Evolutionary conservation across 2,888 invertebrate species (phyloP).

Genomic region (Drosophila koepferae): DNA sequence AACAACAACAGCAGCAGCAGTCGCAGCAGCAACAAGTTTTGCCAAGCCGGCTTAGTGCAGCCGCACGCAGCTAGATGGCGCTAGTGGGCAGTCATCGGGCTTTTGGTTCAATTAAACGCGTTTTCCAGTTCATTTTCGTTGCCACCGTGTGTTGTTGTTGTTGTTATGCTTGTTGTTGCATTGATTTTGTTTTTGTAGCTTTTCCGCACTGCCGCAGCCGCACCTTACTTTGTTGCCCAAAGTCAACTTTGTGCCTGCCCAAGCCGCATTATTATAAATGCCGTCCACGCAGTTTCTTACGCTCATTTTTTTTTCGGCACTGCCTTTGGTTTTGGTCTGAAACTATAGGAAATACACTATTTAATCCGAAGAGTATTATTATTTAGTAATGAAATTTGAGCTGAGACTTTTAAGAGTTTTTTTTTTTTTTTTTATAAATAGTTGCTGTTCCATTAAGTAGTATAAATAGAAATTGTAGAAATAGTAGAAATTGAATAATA

Average conservation of each 20-base stretch:
- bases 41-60: constrained; percentile 63
- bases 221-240: constrained; percentile 71
- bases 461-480: no score
- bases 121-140: constrained; percentile 64
- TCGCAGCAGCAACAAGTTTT: constrained; percentile 47
- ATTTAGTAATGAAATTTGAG: background rate
- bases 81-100: constrained; percentile 69
- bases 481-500: background rate
- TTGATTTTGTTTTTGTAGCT: constrained; percentile 44
- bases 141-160: constrained; percentile 20
- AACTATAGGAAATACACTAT: constrained; percentile 31
- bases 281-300: constrained; percentile 83
- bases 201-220: constrained; percentile 76
- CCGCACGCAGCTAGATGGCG: constrained; percentile 77
- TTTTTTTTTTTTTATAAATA: background rate
- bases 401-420: no score
- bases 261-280: constrained; percentile 80
- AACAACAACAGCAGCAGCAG: constrained; percentile 29
- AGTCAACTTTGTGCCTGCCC: constrained; percentile 46
- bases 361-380: background rate
- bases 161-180: constrained; percentile 27
- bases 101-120: constrained; percentile 76
- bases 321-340: constrained; percentile 36
- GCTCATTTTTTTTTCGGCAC: constrained; percentile 53
- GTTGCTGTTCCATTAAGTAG: background rate